Percentiles rank a stretch among this genome's conserved stretches.
phyloP scores from a whole-genome alignment of 2,888 invertebrate species.

The Drepanosiphum platanoidis region DNA sequence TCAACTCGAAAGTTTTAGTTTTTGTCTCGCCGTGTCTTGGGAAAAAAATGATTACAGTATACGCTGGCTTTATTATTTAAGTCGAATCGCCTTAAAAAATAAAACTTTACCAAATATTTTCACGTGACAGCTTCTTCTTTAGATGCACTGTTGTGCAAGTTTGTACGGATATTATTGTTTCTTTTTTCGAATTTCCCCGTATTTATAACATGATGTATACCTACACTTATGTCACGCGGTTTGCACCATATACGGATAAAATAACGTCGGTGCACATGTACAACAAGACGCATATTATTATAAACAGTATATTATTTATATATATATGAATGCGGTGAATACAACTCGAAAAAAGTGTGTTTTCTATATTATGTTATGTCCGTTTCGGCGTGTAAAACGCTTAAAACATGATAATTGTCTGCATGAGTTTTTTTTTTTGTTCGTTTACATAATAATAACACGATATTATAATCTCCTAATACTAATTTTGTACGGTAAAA shows the following conservation, averaged over 20 bases:
- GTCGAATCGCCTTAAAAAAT: too few species aligned
- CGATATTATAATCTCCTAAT: constrained; percentile 17
- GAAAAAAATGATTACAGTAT: too few species aligned
- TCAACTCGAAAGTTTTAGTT: too few species aligned
- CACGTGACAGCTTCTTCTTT: too few species aligned
- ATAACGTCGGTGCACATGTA: not conserved
- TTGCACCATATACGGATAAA: not conserved
- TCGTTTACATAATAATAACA: not conserved
- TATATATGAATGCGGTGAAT: not conserved
- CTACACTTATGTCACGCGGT: not conserved
- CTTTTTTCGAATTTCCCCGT: too few species aligned
- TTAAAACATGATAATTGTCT: constrained; percentile 9
- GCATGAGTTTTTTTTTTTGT: not conserved
- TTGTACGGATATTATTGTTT: too few species aligned
- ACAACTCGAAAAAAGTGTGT: not conserved
- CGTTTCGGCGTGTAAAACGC: constrained; percentile 1
- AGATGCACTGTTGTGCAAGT: too few species aligned
- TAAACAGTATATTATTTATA: not conserved
- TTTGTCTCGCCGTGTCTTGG: too few species aligned
- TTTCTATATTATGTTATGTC: not conserved
- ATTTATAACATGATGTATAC: too few species aligned
- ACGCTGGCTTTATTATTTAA: too few species aligned
- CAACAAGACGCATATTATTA: constrained; percentile 4
- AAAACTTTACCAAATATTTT: too few species aligned
- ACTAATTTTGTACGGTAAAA: constrained; percentile 30